These are phyloP conservation scores for Notechis scutatus DNA, from an alignment of 2,113 vertebrate genomes.

Conservation along the genomic window DNA sequence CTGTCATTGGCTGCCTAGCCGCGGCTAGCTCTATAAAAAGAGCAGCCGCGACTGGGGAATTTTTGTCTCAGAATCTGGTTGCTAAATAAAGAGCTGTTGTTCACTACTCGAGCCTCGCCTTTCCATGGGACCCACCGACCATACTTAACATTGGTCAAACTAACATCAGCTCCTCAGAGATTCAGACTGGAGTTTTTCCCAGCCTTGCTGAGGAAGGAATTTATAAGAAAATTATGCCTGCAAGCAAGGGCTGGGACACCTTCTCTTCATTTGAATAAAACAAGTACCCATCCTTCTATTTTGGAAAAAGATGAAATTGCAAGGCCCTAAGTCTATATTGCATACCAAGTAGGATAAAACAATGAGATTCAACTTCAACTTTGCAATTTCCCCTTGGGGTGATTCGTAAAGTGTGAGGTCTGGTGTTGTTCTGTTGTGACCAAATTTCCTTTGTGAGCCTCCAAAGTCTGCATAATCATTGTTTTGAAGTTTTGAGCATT, in stretches of 20 bases:
- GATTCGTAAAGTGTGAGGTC: neutral
- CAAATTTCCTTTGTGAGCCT: neutral
- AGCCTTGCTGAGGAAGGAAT: neutral
- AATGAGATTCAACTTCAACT: neutral
- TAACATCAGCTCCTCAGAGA: neutral
- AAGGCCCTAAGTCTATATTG: neutral
- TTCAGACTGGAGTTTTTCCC: neutral
- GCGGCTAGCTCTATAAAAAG: too few relatives aligned
- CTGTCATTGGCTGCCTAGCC: too few relatives aligned
- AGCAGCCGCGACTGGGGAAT: too few relatives aligned
- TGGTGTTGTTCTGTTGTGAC: neutral
- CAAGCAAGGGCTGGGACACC: neutral
- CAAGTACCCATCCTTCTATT: neutral
- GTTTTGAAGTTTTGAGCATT: neutral
- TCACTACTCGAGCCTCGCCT: too few relatives aligned
- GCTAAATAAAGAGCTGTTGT: too few relatives aligned
- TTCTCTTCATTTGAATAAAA: neutral
- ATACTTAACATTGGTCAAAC: too few relatives aligned
- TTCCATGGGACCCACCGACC: too few relatives aligned
- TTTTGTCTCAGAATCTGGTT: too few relatives aligned
- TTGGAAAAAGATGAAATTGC: neutral
- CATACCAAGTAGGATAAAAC: neutral
- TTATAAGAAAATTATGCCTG: neutral
- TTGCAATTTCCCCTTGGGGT: neutral
- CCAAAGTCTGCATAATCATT: neutral